These are phyloP conservation scores for Oreonectes daqikongensis DNA, from an alignment of 2,797 vertebrate genomes.

Conservation along the genomic window DNA sequence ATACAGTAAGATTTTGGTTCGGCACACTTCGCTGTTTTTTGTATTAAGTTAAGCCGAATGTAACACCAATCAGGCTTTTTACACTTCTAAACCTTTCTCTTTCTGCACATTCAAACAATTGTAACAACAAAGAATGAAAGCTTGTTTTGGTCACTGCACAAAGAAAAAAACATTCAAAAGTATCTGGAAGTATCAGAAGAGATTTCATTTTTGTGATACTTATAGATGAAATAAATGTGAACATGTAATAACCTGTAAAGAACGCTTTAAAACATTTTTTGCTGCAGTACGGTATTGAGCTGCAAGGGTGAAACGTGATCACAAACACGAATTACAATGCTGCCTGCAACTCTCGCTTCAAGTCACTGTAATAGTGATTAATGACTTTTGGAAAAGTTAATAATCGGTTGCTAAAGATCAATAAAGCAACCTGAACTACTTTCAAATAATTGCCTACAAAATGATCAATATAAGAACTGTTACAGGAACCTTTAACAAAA, in stretches of 20 bases:
- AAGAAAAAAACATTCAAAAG: not conserved
- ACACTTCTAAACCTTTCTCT: not conserved
- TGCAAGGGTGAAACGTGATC: not conserved
- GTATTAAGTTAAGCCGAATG: too few relatives aligned
- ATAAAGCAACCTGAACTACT: slow-evolving; percentile 20
- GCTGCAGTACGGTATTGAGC: not conserved
- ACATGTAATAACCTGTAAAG: too few relatives aligned
- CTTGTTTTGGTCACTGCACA: not conserved
- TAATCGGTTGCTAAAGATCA: slow-evolving; percentile 7
- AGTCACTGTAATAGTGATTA: slow-evolving; percentile 10
- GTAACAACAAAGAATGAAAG: not conserved
- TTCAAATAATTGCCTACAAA: not conserved
- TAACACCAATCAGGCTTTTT: too few relatives aligned
- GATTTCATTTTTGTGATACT: not conserved
- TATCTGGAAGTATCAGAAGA: not conserved
- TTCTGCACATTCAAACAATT: not conserved
- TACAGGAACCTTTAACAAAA: not conserved
- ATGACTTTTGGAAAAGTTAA: not conserved
- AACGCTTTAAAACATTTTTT: not conserved
- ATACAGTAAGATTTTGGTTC: too few relatives aligned
- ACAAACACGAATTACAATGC: not conserved
- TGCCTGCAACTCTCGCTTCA: not conserved
- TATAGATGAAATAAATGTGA: not conserved
- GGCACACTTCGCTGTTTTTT: too few relatives aligned
- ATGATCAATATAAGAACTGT: not conserved